Evolutionary conservation across 2,797 vertebrate species (phyloP).

Genomic region (Lepilemur ruficaudatus): DNA sequence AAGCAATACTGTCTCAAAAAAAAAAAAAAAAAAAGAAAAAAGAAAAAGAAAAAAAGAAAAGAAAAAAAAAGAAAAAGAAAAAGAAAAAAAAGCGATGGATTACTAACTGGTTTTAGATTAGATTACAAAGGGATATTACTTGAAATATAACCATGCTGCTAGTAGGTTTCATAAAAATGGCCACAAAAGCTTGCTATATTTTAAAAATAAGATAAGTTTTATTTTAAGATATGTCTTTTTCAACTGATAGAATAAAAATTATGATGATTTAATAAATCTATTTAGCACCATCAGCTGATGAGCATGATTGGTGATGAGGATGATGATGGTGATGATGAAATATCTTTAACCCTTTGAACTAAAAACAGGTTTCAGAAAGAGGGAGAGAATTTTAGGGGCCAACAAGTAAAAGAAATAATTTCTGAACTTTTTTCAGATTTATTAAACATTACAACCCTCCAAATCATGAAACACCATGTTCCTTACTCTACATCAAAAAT

Average conservation of each 20-base stretch:
- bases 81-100: neutral
- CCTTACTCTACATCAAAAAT: neutral
- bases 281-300: neutral
- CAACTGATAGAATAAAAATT: neutral
- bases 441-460: neutral
- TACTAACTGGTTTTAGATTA: neutral
- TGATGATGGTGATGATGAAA: neutral
- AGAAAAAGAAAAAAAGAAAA: too few relatives aligned
- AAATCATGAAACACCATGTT: neutral
- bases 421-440: neutral
- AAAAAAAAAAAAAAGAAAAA: too few relatives aligned
- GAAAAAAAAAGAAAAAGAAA: neutral
- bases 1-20: too few relatives aligned
- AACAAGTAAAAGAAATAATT: neutral
- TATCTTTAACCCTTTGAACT: neutral
- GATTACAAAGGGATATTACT: neutral
- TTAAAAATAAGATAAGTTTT: neutral
- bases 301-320: neutral
- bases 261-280: neutral
- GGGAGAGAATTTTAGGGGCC: neutral
- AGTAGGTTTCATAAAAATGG: neutral
- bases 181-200: neutral
- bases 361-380: neutral
- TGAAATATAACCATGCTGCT: neutral
- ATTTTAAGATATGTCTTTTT: neutral